Base-by-base conservation (phyloP, 2,888 invertebrate genomes). In the Cremastobaeus sp. region DNA sequence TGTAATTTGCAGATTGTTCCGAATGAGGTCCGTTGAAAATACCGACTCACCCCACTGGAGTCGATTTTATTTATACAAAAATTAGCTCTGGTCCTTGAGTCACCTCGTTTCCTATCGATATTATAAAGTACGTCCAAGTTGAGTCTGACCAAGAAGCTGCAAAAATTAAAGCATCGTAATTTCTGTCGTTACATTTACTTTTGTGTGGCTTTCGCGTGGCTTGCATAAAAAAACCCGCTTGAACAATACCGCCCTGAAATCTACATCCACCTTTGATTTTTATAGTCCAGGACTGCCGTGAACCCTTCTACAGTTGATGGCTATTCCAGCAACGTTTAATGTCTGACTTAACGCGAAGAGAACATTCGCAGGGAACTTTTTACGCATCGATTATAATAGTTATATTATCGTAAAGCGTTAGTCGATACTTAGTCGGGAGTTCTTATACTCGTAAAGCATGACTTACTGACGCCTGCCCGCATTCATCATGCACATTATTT, bases 221-320 rank as follows among this genome's bases (percentile, higher is more conserved):
- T 59, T 57, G 59, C 57, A 50, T 41, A 76, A 70, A 77, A 77
- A 68, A 78, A 77, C 79, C 69, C 77, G 72, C 77, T 79, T 81
- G 80, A 84, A 84, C 83, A 82, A 83, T 80, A 80, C 84, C 84
- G 85, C 82, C 82, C 81, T 83, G 80, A 84, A 82, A 82, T 84
- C 83, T 83, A 82, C 84, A 84, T 84, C 80, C 81, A 83, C 77
- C 81, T 78, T 76, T 78, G 81, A 83, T 83, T 84, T 85, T 85
- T 84, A 84, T 84, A 82, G 84, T 80, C 78, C 50, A 54, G 48
- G 52, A 60, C 55, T 54, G 70, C 78, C 64, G 62, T 59, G 39
- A 73, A 66, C 69, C 48, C 70, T 68, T 65, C 59, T 48, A 45
- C 74, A 75, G 70, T 74, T 79, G 81, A 84, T 79, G 85, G 83